These are phyloP conservation scores for Seriola aureovittata DNA, from an alignment of 2,113 vertebrate genomes.

Conservation along the genomic window DNA sequence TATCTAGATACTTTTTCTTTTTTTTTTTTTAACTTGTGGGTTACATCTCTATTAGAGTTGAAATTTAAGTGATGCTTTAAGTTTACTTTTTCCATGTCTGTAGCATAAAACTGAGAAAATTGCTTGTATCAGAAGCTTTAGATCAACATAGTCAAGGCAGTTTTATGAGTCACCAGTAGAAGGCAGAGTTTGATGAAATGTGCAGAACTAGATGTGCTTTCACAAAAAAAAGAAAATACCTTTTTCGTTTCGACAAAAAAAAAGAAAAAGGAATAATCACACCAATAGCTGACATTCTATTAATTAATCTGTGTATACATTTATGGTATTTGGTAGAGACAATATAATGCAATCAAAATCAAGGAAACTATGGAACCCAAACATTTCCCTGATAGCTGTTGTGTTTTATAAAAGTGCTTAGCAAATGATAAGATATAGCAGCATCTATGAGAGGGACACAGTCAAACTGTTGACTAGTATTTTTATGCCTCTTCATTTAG, in stretches of 20 bases:
- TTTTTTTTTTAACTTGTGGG: background rate
- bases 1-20: background rate
- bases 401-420: background rate
- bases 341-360: background rate
- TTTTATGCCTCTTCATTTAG: background rate
- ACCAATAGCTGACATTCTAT: background rate
- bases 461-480: background rate
- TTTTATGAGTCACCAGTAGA: slow-evolving; percentile 18
- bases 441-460: background rate
- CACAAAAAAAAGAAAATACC: background rate
- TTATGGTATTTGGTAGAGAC: background rate
- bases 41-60: background rate
- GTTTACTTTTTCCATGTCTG: background rate
- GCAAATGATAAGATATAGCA: background rate
- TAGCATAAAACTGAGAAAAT: background rate
- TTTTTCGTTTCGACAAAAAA: background rate
- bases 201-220: background rate
- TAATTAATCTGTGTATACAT: background rate
- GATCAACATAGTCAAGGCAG: background rate
- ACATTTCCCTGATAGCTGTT: background rate
- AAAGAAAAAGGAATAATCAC: background rate
- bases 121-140: background rate
- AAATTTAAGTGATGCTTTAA: background rate
- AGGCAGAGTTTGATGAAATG: slow-evolving; percentile 38
- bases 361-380: background rate